These are phyloP conservation scores for Sigmodon hispidus DNA, from an alignment of 2,113 vertebrate genomes.

Conservation along the genomic window DNA sequence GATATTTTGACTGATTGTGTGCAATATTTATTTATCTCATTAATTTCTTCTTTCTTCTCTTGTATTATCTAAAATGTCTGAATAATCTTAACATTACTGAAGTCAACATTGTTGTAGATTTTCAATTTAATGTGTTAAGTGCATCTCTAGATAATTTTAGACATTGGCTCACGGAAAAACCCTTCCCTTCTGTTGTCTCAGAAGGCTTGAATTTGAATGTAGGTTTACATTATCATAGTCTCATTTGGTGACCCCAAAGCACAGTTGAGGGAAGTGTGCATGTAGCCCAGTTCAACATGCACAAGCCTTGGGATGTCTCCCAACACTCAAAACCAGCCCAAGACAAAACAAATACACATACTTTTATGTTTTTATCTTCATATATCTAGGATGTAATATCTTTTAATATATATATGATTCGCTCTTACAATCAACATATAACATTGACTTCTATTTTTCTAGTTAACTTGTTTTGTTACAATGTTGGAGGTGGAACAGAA, in stretches of 20 bases:
- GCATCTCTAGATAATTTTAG: background rate
- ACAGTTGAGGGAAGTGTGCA: background rate
- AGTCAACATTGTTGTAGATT: background rate
- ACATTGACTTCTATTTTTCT: background rate
- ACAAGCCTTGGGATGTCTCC: background rate
- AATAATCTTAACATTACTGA: background rate
- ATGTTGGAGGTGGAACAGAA: background rate
- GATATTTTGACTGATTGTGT: constrained; percentile 12
- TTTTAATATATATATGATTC: background rate
- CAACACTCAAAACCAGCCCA: background rate
- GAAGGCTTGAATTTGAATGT: background rate
- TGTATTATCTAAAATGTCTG: background rate
- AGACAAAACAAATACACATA: background rate
- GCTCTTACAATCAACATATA: background rate
- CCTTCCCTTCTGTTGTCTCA: constrained; percentile 9
- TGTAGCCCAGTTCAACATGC: background rate
- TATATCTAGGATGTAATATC: background rate
- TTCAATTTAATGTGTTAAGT: background rate
- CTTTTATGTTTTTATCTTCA: background rate
- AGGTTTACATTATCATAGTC: background rate
- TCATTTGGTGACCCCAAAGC: background rate
- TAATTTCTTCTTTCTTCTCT: constrained; percentile 40
- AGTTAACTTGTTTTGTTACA: background rate
- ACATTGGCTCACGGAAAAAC: background rate
- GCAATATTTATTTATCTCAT: constrained; percentile 16